Conservation (phyloP, 2,888 invertebrate species). For the Hermodice carunculata region DNA sequence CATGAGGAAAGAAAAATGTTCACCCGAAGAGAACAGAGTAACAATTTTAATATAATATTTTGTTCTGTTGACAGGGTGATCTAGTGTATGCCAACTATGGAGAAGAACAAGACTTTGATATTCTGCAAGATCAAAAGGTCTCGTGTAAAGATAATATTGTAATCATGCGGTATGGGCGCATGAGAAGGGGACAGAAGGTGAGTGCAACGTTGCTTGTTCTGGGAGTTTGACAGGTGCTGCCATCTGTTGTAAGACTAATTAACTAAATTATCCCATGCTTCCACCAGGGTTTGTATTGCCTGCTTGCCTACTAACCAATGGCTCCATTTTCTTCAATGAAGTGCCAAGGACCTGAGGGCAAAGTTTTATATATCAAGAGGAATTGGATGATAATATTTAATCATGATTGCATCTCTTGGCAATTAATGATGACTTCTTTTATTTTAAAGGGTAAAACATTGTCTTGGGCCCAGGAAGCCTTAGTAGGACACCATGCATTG, state of each 20-base stretch:
- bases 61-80: conserved; percentile 48
- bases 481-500: too few species aligned
- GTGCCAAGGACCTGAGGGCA: too few species aligned
- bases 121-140: conserved; percentile 51
- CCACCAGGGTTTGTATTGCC: background rate
- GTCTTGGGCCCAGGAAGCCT: too few species aligned
- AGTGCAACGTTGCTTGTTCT: background rate
- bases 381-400: too few species aligned
- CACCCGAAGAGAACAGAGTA: background rate
- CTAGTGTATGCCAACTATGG: conserved; percentile 71
- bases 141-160: conserved; percentile 65
- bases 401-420: too few species aligned
- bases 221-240: too few species aligned
- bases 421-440: too few species aligned
- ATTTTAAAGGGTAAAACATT: too few species aligned
- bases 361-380: too few species aligned
- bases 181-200: conserved; percentile 70
- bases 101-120: conserved; percentile 65
- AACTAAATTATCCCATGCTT: background rate
- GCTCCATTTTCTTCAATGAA: too few species aligned
- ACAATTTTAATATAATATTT: background rate
- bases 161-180: conserved; percentile 71
- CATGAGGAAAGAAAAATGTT: too few species aligned
- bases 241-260: too few species aligned
- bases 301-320: background rate